A percentile compares a stretch with the other conserved stretches of the same genome.
These are phyloP conservation scores for Origma solitaria DNA, from an alignment of 2,113 vertebrate species.

Conservation along the genomic window DNA sequence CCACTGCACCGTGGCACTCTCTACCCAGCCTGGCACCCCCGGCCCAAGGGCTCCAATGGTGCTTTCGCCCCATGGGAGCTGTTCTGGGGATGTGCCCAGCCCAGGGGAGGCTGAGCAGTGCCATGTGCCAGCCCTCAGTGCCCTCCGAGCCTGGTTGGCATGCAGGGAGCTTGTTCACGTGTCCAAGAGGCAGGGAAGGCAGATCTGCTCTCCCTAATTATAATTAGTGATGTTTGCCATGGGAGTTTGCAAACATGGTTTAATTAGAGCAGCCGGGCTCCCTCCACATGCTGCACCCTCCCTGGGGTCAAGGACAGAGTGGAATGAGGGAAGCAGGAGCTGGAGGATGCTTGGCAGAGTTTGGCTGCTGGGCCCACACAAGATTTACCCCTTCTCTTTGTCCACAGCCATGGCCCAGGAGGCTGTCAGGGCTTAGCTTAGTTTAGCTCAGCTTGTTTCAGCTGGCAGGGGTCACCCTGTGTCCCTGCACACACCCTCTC, in stretches of 20 bases:
- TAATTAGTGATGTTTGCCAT: slow-evolving; percentile 48
- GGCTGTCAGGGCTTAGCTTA: not conserved
- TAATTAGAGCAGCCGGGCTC: slow-evolving; percentile 34
- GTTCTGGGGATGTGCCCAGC: not conserved
- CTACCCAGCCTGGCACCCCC: not conserved
- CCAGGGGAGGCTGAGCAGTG: not conserved
- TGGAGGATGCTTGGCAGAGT: not conserved
- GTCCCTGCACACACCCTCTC: not conserved
- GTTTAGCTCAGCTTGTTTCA: fast-evolving
- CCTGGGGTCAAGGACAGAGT: slow-evolving; percentile 13
- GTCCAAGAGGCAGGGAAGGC: not conserved
- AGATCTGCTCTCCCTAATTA: slow-evolving; percentile 41
- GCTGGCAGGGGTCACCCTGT: not conserved
- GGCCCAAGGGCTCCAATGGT: fast-evolving
- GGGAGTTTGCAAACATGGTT: slow-evolving; percentile 52
- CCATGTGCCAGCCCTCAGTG: not conserved
- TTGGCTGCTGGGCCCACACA: not conserved
- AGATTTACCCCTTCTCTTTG: not conserved
- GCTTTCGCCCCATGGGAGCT: fast-evolving
- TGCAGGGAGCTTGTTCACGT: not conserved
- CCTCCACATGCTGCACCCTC: not conserved
- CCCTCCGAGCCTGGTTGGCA: not conserved
- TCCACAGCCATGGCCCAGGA: not conserved
- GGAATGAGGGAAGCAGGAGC: not conserved
- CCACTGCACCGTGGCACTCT: not conserved